Conservation (phyloP, 2,888 invertebrate species). For the Eurois occulta region DNA sequence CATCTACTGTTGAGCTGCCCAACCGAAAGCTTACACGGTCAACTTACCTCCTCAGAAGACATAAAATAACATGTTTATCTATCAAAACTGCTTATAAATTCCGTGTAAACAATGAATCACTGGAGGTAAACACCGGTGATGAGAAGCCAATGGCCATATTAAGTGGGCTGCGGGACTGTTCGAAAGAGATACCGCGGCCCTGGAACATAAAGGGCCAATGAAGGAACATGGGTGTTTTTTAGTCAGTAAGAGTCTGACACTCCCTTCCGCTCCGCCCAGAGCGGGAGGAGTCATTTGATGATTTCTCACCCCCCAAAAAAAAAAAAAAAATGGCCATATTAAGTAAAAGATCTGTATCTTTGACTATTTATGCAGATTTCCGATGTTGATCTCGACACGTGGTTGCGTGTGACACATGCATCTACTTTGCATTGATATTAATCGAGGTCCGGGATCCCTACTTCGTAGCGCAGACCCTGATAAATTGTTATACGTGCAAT, state of each 20-base stretch:
- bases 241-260: no score
- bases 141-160: slow-evolving; percentile 44
- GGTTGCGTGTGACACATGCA: slow-evolving; percentile 29
- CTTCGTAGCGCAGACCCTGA: background rate
- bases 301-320: no score
- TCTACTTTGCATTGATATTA: slow-evolving; percentile 14
- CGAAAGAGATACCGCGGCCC: no score
- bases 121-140: slow-evolving; percentile 8
- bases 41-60: background rate
- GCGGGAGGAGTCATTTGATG: no score
- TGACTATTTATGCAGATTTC: slow-evolving; percentile 24
- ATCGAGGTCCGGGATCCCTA: slow-evolving; percentile 15
- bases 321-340: slow-evolving; percentile 54
- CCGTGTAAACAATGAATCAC: slow-evolving; percentile 41
- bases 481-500: background rate
- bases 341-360: slow-evolving; percentile 50
- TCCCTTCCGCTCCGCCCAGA: no score
- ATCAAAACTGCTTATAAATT: slow-evolving; percentile 16
- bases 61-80: slow-evolving; percentile 18
- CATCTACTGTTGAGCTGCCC: background rate
- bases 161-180: no score
- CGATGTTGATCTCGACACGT: slow-evolving; percentile 38
- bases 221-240: no score
- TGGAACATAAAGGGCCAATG: no score
- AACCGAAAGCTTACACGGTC: background rate